Percentiles rank a stretch among this genome's conserved stretches.
Evolutionary conservation across 2,888 invertebrate genomes (phyloP).

Genomic region (Sminthurides aquaticus): DNA sequence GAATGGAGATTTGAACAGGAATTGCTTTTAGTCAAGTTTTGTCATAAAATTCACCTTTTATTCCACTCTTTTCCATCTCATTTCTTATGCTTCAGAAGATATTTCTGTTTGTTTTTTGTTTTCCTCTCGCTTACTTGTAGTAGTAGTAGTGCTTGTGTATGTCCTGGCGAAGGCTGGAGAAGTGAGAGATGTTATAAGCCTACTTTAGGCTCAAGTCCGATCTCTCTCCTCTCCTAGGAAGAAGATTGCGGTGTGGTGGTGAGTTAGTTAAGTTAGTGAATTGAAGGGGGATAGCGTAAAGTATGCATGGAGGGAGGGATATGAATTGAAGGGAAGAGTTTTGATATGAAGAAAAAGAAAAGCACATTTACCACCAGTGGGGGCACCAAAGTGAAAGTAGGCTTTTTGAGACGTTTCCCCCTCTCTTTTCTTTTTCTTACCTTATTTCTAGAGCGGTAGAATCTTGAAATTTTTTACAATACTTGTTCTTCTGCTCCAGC

Average conservation of each 20-base stretch:
- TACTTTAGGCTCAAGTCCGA: too few species aligned
- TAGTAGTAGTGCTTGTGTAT: constrained; percentile 22
- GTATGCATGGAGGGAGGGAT: background rate
- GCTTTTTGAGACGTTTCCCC: background rate
- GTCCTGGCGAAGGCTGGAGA: too few species aligned
- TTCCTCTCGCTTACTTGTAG: constrained; percentile 22
- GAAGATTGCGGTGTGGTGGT: background rate
- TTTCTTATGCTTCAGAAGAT: constrained; percentile 42
- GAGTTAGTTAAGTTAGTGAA: background rate
- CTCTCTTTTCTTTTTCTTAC: constrained; percentile 13
- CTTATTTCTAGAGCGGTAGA: background rate
- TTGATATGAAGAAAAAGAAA: too few species aligned
- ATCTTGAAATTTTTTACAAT: background rate
- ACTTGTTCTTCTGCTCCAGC: constrained; percentile 13
- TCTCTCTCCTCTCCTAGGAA: too few species aligned
- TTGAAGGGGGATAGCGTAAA: background rate
- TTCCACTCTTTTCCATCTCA: constrained; percentile 41
- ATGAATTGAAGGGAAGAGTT: background rate
- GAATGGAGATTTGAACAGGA: constrained; percentile 38
- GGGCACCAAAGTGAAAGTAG: background rate
- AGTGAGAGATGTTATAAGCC: too few species aligned
- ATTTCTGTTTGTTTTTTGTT: constrained; percentile 32
- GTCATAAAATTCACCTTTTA: constrained; percentile 42
- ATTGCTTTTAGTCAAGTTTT: constrained; percentile 43
- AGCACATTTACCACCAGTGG: too few species aligned